Conservation (phyloP, 2,797 vertebrate genomes). For the Acanthis flammea region DNA sequence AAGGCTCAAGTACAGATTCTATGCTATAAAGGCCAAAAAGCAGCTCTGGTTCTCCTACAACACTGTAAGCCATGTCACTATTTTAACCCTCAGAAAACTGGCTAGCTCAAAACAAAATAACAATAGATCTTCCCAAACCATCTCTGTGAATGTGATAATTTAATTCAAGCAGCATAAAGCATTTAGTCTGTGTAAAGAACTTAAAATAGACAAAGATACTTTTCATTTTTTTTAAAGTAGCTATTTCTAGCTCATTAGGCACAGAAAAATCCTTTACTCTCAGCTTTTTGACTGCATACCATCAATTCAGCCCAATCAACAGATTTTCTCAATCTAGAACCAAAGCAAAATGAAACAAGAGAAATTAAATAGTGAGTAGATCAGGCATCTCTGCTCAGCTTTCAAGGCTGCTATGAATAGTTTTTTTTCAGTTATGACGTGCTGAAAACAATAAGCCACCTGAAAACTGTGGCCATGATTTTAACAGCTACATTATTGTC, state of each 20-base stretch:
- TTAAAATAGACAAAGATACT: background rate
- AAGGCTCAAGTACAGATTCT: background rate
- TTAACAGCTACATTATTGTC: background rate
- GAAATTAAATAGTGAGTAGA: background rate
- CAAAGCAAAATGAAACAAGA: background rate
- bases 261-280: background rate
- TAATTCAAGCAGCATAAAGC: background rate
- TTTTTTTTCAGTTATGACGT: background rate
- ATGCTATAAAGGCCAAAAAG: background rate
- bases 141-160: background rate
- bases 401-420: background rate
- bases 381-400: background rate
- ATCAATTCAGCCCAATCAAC: background rate
- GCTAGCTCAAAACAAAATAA: background rate
- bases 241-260: conserved; percentile 1
- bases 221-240: background rate
- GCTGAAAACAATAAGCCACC: background rate
- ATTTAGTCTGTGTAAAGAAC: background rate
- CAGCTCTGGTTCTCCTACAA: background rate
- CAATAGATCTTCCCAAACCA: background rate
- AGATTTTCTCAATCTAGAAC: background rate
- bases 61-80: background rate
- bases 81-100: conserved; percentile 1
- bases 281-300: background rate
- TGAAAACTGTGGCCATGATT: background rate